Percentiles rank a stretch among this genome's conserved stretches.
Conservation (phyloP, 1,140 invertebrate species). For the Drosophila auraria region DNA sequence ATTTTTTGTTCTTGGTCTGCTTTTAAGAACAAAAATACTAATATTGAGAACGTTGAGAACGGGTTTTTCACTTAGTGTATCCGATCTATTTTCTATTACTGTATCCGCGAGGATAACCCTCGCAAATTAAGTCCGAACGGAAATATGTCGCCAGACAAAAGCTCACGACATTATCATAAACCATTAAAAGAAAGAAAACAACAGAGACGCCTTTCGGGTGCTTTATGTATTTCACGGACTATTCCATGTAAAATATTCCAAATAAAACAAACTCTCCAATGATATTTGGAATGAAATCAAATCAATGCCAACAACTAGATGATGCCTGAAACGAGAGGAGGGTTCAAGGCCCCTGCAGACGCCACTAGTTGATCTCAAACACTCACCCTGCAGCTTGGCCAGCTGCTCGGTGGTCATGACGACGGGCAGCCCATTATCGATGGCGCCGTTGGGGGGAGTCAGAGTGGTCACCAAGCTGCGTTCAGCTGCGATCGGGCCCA, state of each 20-base stretch:
- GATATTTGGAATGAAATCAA: constrained; percentile 1
- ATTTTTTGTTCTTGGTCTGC: too few species aligned
- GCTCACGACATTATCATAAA: too few species aligned
- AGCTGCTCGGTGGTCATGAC: constrained; percentile 16
- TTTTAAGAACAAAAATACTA: too few species aligned
- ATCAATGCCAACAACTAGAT: background rate
- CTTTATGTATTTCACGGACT: background rate
- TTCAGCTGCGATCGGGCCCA: constrained; percentile 9
- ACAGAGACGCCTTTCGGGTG: background rate
- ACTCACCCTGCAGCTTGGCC: constrained; percentile 9
- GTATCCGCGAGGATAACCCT: too few species aligned
- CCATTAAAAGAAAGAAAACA: constrained; percentile 1
- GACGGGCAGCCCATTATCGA: background rate
- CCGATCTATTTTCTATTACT: too few species aligned
- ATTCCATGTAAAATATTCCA: background rate
- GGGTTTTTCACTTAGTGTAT: too few species aligned
- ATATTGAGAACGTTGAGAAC: too few species aligned
- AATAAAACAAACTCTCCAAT: background rate
- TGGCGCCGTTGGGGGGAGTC: background rate
- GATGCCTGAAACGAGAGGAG: background rate
- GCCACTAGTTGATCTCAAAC: too few species aligned
- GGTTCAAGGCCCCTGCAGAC: too few species aligned
- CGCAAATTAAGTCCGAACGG: too few species aligned
- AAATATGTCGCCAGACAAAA: too few species aligned
- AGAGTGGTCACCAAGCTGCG: background rate